phyloP scores from a whole-genome alignment of 37 sponge, comb jelly and placozoan genomes.

The Beroe forskalii region DNA sequence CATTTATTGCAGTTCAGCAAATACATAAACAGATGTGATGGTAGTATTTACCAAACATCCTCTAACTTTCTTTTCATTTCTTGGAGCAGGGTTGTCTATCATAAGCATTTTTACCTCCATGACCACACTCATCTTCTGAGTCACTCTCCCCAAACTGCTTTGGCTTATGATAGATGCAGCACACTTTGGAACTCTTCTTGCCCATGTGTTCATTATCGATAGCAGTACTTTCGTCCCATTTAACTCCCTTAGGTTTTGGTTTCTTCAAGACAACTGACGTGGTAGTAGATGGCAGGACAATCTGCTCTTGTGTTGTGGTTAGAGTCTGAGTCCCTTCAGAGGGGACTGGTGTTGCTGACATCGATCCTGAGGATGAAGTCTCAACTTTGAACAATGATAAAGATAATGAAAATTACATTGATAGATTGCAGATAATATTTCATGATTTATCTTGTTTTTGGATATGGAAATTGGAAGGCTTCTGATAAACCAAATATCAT shows the following conservation, averaged over 20 bases:
- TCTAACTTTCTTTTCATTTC: not conserved
- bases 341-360: conserved; percentile 23
- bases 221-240: conserved; percentile 83
- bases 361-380: no score
- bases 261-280: conserved; percentile 70
- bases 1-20: no score
- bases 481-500: no score
- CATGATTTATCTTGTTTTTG: no score
- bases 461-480: no score
- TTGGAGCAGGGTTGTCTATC: conserved; percentile 45
- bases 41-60: no score
- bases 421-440: no score
- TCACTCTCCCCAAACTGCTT: conserved; percentile 72
- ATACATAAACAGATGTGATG: no score
- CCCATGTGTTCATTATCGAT: conserved; percentile 95
- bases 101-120: conserved; percentile 58
- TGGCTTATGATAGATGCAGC: conserved; percentile 89
- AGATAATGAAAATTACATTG: no score
- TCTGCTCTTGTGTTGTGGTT: not conserved
- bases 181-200: conserved; percentile 91
- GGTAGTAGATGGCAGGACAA: not conserved
- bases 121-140: conserved; percentile 60
- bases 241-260: conserved; percentile 76
- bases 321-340: not conserved
- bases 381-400: no score